A percentile compares a stretch with the other conserved stretches of the same genome.
These are phyloP conservation scores for Aphis craccivora DNA, from an alignment of 1,140 invertebrate genomes.

Conservation along the genomic window DNA sequence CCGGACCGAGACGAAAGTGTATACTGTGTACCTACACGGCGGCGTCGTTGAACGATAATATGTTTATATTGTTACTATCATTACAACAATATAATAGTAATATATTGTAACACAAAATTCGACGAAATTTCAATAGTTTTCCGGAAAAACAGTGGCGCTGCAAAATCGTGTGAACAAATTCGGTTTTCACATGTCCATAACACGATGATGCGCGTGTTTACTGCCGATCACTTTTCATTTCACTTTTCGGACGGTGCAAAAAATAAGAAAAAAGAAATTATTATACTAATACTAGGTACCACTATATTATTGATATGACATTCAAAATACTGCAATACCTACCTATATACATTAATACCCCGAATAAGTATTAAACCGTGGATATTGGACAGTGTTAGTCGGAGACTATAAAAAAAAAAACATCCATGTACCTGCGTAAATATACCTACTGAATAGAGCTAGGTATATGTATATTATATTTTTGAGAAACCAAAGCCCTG, in stretches of 20 bases:
- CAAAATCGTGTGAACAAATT: background rate
- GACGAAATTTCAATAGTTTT: background rate
- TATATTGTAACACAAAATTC: background rate
- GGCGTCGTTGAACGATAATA: background rate
- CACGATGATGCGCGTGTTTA: background rate
- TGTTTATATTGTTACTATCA: background rate
- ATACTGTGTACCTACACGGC: background rate
- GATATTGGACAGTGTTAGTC: background rate
- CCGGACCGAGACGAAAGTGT: slow-evolving; percentile 16
- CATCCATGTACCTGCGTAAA: background rate
- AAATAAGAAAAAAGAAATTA: slow-evolving; percentile 9
- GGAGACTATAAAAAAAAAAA: background rate
- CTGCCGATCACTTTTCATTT: slow-evolving; percentile 53
- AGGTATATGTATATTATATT: background rate
- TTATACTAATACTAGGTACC: background rate
- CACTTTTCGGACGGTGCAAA: background rate
- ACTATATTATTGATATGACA: background rate
- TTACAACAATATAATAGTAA: background rate
- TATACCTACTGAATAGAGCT: background rate
- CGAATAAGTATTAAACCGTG: background rate
- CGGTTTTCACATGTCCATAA: background rate
- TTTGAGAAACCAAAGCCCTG: background rate
- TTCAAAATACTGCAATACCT: background rate
- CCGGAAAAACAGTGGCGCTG: slow-evolving; percentile 4
- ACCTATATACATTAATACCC: background rate